Percentiles rank a stretch among this genome's conserved stretches.
phyloP scores from a whole-genome alignment of 2,113 vertebrate species.

The Monarcha castaneiventris region DNA sequence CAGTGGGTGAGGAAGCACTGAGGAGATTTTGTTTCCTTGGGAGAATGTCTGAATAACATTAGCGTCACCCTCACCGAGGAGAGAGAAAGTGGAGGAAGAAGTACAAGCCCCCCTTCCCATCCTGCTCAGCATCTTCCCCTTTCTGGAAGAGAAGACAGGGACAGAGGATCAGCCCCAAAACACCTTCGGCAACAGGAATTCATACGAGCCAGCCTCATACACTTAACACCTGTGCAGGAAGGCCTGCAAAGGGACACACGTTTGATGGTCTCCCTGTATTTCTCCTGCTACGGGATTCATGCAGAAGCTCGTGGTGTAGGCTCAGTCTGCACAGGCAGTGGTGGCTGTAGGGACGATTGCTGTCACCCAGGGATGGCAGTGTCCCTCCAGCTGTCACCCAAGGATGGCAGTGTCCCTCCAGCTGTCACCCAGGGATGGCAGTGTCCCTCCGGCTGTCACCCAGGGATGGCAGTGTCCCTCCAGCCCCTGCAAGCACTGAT shows the following conservation, averaged over 20 bases:
- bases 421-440: fast-evolving
- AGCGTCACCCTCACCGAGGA: neutral
- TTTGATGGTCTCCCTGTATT: neutral
- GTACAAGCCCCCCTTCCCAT: neutral
- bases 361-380: neutral
- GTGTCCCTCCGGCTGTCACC: neutral
- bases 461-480: neutral
- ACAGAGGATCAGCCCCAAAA: neutral
- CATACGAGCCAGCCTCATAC: neutral
- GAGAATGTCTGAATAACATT: neutral
- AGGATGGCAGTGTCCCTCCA: neutral
- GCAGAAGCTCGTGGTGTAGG: fast-evolving
- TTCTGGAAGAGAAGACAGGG: neutral
- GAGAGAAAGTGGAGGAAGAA: neutral
- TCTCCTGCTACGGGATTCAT: neutral
- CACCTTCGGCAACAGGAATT: neutral
- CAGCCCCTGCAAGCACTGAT: neutral
- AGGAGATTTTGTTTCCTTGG: neutral
- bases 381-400: fast-evolving
- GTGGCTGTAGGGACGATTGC: neutral
- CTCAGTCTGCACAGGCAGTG: neutral
- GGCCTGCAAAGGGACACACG: neutral
- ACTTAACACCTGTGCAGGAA: neutral
- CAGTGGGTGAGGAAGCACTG: neutral
- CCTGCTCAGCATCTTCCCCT: neutral